Percentiles rank a stretch among this genome's conserved stretches.
Evolutionary conservation across 2,888 invertebrate genomes (phyloP).

Genomic region (Papilio protenor): DNA sequence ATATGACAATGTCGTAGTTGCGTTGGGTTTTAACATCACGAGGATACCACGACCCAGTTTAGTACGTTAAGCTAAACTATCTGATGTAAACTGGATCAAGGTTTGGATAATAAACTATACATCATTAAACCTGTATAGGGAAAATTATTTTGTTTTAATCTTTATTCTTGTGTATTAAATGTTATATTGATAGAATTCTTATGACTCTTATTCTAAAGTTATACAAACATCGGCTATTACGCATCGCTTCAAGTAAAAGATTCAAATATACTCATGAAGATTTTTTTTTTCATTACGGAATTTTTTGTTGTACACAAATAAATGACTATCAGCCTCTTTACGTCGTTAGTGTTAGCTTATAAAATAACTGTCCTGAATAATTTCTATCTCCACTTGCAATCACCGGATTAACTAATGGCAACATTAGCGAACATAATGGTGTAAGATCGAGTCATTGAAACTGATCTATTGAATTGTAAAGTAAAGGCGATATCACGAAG

Average conservation of each 20-base stretch:
- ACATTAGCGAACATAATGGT: slow-evolving; percentile 22
- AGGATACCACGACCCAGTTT: slow-evolving; percentile 30
- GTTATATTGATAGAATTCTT: neutral
- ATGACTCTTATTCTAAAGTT: neutral
- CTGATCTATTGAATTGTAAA: slow-evolving; percentile 25
- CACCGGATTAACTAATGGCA: slow-evolving; percentile 6
- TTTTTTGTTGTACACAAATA: neutral
- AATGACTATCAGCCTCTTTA: neutral
- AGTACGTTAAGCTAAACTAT: slow-evolving; percentile 4
- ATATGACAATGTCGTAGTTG: slow-evolving; percentile 17
- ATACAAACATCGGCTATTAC: neutral
- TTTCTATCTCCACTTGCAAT: neutral
- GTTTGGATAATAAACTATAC: slow-evolving; percentile 16
- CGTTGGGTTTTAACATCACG: slow-evolving; percentile 23
- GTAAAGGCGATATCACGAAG: slow-evolving; percentile 31
- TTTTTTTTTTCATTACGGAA: neutral
- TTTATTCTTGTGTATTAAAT: neutral
- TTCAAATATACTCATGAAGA: neutral
- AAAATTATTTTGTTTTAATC: neutral
- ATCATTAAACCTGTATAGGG: neutral
- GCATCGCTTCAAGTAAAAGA: no score
- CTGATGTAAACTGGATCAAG: slow-evolving; percentile 33
- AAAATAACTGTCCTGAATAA: neutral
- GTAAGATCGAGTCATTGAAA: slow-evolving; percentile 27
- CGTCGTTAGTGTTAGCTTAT: neutral